Percentiles rank a stretch among this genome's conserved stretches.
Conservation (phyloP, 2,888 invertebrate species). For the Stramonita haemastoma region DNA sequence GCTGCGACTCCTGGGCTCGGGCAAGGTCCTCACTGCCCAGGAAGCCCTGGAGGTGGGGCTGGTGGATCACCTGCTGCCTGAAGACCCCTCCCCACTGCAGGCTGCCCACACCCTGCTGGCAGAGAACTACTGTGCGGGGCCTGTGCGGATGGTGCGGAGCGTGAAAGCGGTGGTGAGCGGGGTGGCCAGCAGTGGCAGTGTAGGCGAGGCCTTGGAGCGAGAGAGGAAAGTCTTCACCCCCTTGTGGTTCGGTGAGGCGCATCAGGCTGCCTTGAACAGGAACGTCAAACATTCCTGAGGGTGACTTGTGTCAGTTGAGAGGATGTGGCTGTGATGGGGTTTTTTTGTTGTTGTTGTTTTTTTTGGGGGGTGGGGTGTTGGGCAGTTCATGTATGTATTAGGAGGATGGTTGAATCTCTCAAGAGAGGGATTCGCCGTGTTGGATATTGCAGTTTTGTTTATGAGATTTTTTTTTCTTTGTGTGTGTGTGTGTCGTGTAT, state of each 20-base stretch:
- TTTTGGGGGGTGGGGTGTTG: too few relatives aligned
- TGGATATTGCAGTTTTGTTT: too few relatives aligned
- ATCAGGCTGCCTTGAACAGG: conserved; percentile 41
- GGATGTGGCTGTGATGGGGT: too few relatives aligned
- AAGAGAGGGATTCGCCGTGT: too few relatives aligned
- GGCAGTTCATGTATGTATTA: too few relatives aligned
- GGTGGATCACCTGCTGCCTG: conserved; percentile 74
- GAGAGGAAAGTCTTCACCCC: conserved; percentile 43
- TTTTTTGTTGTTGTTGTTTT: too few relatives aligned
- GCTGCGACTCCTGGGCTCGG: conserved; percentile 76
- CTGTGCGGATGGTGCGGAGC: conserved; percentile 23
- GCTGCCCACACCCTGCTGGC: conserved; percentile 28
- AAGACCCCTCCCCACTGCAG: conserved; percentile 17
- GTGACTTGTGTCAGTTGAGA: too few relatives aligned
- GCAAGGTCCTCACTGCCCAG: conserved; percentile 69
- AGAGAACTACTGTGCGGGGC: conserved; percentile 24
- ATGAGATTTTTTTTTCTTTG: too few relatives aligned
- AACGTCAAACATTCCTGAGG: conserved; percentile 45
- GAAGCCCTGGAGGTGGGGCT: conserved; percentile 77
- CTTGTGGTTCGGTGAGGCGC: conserved; percentile 47
- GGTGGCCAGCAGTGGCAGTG: conserved; percentile 4
- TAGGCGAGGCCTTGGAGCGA: conserved; percentile 13
- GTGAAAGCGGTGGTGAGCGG: conserved; percentile 37
- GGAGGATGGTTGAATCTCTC: too few relatives aligned
- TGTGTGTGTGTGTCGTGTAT: too few relatives aligned